Evolutionary conservation across 2,113 vertebrate species (phyloP), one percentile per base, ranked within the genome.

Genomic region (Gymnogyps californianus): DNA sequence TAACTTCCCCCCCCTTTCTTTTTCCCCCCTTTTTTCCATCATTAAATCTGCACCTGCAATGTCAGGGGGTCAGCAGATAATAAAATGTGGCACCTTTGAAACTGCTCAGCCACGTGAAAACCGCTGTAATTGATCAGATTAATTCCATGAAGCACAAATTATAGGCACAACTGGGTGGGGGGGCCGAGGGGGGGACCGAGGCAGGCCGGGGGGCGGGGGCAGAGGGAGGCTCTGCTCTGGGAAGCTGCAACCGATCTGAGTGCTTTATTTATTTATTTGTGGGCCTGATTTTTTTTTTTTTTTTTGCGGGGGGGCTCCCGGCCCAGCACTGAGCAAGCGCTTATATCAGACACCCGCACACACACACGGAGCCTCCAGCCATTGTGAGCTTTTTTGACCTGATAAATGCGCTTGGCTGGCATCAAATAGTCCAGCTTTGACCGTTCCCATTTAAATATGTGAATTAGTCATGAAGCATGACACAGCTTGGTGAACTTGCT

Each of bases 21-120:
- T 38, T 49, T 10, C 6, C 29, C 32, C 54, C 31, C n/a, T 54
- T 83, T 66, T 97, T 97, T 96, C 93, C 84, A 49, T 96, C 96
- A 95, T 98, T 98, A 98, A 98, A 98, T 98, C 98, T 98, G 98
- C 98, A 98, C 98, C 98, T 99, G 99, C 99, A 88, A 98, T 99
- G 99, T 99, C 99, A 99, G 97, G 98, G 98, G 99, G 98, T 99
- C 98, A 98, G 94, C 89, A 98, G 98, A 99, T 99, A 99, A 99
- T 99, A 99, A 99, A 99, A 98, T 98, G 98, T 98, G 98, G 98
- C 98, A 98, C 98, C 98, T 99, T 98, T 99, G 98, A 99, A 99
- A 98, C 98, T 98, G 98, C 98, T 98, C 98, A 98, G 98, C 98
- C 98, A 97, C 98, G 97, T 99, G 98, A 98, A 98, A 98, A 98